Evolutionary conservation across 2,113 vertebrate genomes (phyloP).

Genomic region (Hucho hucho): DNA sequence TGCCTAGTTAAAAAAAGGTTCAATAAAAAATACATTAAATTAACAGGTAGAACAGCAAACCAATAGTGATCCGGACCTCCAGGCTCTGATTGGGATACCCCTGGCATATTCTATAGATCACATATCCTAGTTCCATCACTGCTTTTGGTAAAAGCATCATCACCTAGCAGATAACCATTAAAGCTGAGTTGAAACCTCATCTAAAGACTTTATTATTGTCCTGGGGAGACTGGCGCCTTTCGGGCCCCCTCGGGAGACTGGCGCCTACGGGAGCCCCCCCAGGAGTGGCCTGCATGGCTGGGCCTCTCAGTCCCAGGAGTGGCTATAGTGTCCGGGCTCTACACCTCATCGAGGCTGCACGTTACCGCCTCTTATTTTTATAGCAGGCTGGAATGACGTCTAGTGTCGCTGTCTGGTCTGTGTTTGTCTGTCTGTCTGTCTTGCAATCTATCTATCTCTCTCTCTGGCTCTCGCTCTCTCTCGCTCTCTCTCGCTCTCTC

Average conservation of each 20-base stretch:
- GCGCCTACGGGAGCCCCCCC: neutral
- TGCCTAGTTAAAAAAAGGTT: no score
- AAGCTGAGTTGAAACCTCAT: conserved; percentile 35
- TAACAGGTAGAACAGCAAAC: no score
- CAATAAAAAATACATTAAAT: no score
- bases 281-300: neutral
- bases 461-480: neutral
- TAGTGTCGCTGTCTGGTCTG: neutral
- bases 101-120: no score
- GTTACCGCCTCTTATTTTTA: conserved; percentile 53
- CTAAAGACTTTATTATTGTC: conserved; percentile 16
- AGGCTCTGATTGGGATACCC: no score
- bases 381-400: conserved; percentile 36
- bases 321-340: conserved; percentile 53
- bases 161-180: conserved; percentile 25
- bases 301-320: conserved; percentile 44
- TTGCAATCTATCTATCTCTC: neutral
- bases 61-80: no score
- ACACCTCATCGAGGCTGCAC: conserved; percentile 20
- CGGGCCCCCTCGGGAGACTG: neutral
- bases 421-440: conserved; percentile 9
- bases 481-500: neutral
- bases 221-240: neutral
- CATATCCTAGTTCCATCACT: no score
- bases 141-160: conserved; percentile 11